phyloP scores from a whole-genome alignment of 1,140 invertebrate genomes.

The Muscidifurax raptorellus region DNA sequence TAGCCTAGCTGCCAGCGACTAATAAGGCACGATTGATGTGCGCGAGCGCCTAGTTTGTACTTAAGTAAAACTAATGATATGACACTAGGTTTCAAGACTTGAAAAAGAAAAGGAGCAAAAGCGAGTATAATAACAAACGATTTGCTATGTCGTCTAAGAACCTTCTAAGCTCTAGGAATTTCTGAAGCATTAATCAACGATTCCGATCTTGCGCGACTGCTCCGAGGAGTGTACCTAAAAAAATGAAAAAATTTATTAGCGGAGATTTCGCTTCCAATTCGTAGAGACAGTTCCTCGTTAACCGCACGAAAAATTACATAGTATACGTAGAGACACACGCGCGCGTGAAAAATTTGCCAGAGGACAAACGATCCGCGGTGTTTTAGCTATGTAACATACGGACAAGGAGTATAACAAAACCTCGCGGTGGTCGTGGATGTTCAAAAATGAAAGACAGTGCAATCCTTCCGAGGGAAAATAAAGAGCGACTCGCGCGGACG shows the following conservation, averaged over 20 bases:
- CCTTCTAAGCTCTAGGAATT: constrained; percentile 16
- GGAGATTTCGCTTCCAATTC: constrained; percentile 1
- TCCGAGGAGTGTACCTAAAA: not conserved
- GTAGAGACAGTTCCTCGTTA: constrained; percentile 22
- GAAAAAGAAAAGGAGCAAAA: constrained; percentile 13
- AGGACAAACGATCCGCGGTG: not conserved
- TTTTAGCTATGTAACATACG: no score
- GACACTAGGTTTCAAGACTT: constrained; percentile 10
- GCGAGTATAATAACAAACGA: not conserved
- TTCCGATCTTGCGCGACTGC: constrained; percentile 19
- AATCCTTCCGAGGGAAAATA: not conserved
- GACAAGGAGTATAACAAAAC: not conserved
- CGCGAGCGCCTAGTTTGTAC: constrained; percentile 41
- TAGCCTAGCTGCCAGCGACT: constrained; percentile 20
- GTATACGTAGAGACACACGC: not conserved
- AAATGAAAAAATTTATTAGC: constrained; percentile 1
- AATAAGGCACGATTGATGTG: constrained; percentile 26
- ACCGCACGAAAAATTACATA: not conserved
- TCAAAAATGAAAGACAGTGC: not conserved
- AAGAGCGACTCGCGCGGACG: not conserved
- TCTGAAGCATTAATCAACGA: constrained; percentile 3
- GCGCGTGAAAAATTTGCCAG: not conserved
- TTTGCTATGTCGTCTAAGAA: not conserved
- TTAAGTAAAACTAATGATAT: constrained; percentile 30
- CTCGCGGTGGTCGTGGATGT: constrained; percentile 7